These are phyloP conservation scores for Eriosoma lanigerum DNA, from an alignment of 1,140 invertebrate genomes.

Conservation along the genomic window DNA sequence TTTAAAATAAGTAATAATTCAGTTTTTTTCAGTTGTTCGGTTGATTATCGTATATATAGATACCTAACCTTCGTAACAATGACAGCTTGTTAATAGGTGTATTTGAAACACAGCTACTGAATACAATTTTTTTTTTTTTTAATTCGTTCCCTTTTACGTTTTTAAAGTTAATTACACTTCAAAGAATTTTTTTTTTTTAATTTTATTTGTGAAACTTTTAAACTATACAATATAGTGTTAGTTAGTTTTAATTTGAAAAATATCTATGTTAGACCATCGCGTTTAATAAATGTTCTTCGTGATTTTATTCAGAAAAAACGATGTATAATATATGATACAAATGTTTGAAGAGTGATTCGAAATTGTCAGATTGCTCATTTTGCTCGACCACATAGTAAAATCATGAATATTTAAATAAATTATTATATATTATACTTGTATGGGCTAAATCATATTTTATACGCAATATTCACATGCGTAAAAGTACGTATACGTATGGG, in stretches of 20 bases:
- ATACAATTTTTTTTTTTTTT: conserved; percentile 8
- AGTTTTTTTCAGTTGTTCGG: neutral
- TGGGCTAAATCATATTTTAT: too few relatives aligned
- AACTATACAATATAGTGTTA: neutral
- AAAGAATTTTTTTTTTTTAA: neutral
- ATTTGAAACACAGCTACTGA: neutral
- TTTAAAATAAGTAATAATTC: neutral
- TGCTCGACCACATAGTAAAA: too few relatives aligned
- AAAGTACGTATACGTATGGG: too few relatives aligned
- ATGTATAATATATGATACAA: too few relatives aligned
- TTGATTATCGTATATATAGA: neutral
- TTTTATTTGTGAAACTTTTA: neutral
- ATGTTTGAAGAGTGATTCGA: too few relatives aligned
- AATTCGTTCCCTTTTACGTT: neutral
- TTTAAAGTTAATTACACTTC: neutral
- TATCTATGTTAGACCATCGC: neutral
- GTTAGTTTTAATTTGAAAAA: conserved; percentile 15
- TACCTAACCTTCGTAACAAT: conserved; percentile 28
- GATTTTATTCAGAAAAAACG: neutral
- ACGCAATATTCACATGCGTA: too few relatives aligned
- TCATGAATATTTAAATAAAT: too few relatives aligned
- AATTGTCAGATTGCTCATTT: too few relatives aligned
- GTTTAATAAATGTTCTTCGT: neutral
- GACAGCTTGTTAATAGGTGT: conserved; percentile 9
- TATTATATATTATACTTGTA: too few relatives aligned